Conservation (phyloP, 2,888 invertebrate species). For the Xanthia togata region DNA sequence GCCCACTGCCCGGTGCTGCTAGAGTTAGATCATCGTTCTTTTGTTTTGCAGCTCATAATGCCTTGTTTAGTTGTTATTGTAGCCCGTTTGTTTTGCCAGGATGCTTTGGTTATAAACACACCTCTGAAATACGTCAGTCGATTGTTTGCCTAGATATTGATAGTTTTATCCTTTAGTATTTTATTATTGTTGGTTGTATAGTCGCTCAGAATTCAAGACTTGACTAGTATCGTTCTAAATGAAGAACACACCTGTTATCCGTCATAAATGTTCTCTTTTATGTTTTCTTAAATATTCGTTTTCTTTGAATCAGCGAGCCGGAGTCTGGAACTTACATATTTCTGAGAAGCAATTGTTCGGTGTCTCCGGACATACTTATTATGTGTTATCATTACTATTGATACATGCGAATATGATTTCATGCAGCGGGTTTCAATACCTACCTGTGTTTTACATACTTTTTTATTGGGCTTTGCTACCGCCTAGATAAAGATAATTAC, state of each 20-base stretch:
- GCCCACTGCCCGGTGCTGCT: conserved; percentile 26
- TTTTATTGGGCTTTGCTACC: not conserved
- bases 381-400: conserved; percentile 44
- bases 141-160: conserved; percentile 40
- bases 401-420: conserved; percentile 35
- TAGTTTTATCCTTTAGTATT: conserved; percentile 25
- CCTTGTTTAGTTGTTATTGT: conserved; percentile 44
- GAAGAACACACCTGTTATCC: conserved; percentile 47
- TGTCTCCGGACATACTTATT: conserved; percentile 42
- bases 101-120: conserved; percentile 40
- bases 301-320: conserved; percentile 21
- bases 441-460: not conserved
- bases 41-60: conserved; percentile 43
- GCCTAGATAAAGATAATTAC: not conserved
- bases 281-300: conserved; percentile 28
- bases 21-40: conserved; percentile 48
- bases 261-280: conserved; percentile 41
- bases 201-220: conserved; percentile 12
- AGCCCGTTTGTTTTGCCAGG: conserved; percentile 26
- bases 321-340: conserved; percentile 39
- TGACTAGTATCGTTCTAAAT: conserved; percentile 38
- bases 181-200: conserved; percentile 10
- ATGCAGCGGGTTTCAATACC: conserved; percentile 15
- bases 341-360: conserved; percentile 50
- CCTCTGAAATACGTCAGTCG: conserved; percentile 6